Base-by-base conservation (phyloP, 2,888 invertebrate genomes). In the Perizoma affinitatum region DNA sequence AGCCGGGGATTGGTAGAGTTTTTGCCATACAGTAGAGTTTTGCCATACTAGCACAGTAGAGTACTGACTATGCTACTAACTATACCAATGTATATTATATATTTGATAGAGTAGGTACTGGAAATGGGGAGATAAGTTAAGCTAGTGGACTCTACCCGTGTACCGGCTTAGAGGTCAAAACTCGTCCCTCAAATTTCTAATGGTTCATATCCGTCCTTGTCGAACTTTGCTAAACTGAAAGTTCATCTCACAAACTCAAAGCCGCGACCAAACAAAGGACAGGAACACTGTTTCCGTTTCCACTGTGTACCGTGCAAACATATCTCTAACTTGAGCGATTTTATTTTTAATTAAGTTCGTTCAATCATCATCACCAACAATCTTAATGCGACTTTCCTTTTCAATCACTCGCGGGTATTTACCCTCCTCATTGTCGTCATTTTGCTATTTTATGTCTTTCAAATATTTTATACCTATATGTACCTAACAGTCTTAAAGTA, bases 381-480 rank as follows among this genome's bases (percentile, higher is more conserved):
- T 2, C 22, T 22, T 22, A 22, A 22, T 2, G 22, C 22, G 22
- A 3, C 3, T 22, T 22, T 52, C 45, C 36, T 42, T 36, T 35
- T 10, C 35, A 5, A 58, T 52, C 10, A 47, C 58, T 8, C 42
- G 42, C 52, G 58, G 42, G 41, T 46, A 54, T 58, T 43, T 36
- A 33, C 34, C 34, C 6, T 35, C 22, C 46, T 47, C 47, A n/a
- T 47, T 52, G 42, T 46, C 9, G 35, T 34, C 33, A 56, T 50
- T 50, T 36, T 40, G 6, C 40, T 50, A 35, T 7, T 6, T 33
- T 22, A 33, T 45, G 22, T 33, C 34, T 45, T 52, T 33, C 35
- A 44, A 63, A 54, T 56, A 54, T 62, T 45, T 46, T 52, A 54
- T 58, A n/a, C n/a, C n/a, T n/a, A n/a, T 54, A 22, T 1, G 22